Percentiles rank a stretch among this genome's conserved stretches.
These are phyloP conservation scores for Ips typographus DNA, from an alignment of 1,140 invertebrate genomes.

Conservation along the genomic window DNA sequence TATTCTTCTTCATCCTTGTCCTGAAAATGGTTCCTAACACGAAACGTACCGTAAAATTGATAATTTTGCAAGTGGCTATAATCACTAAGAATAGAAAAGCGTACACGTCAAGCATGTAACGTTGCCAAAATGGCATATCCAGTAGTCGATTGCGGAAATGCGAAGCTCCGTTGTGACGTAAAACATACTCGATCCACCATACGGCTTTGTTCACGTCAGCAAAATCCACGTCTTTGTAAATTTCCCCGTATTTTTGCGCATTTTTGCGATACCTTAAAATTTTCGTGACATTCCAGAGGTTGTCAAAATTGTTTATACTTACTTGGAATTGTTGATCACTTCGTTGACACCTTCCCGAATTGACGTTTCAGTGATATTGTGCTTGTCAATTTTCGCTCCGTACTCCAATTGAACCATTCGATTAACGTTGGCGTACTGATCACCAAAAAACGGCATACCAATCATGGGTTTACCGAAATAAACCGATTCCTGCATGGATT, in stretches of 20 bases:
- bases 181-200: conserved; percentile 58
- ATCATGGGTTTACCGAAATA: conserved; percentile 57
- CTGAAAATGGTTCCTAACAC: too few relatives aligned
- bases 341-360: conserved; percentile 36
- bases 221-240: conserved; percentile 48
- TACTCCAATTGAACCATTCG: conserved; percentile 44
- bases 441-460: conserved; percentile 52
- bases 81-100: background rate
- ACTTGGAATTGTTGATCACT: conserved; percentile 39
- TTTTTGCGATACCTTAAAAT: conserved; percentile 32
- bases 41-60: too few relatives aligned
- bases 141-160: conserved; percentile 48
- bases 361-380: conserved; percentile 35
- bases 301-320: conserved; percentile 9
- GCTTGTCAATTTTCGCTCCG: conserved; percentile 42
- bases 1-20: too few relatives aligned
- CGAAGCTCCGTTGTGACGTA: conserved; percentile 52
- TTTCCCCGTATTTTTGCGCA: conserved; percentile 36
- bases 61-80: too few relatives aligned
- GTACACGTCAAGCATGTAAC: conserved; percentile 53
- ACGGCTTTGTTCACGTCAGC: conserved; percentile 52
- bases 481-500: conserved; percentile 56
- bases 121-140: conserved; percentile 53
- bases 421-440: conserved; percentile 50
- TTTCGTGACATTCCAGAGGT: too few relatives aligned